Base-by-base conservation (phyloP, 1,140 invertebrate genomes). In the Solenopsis invicta region DNA sequence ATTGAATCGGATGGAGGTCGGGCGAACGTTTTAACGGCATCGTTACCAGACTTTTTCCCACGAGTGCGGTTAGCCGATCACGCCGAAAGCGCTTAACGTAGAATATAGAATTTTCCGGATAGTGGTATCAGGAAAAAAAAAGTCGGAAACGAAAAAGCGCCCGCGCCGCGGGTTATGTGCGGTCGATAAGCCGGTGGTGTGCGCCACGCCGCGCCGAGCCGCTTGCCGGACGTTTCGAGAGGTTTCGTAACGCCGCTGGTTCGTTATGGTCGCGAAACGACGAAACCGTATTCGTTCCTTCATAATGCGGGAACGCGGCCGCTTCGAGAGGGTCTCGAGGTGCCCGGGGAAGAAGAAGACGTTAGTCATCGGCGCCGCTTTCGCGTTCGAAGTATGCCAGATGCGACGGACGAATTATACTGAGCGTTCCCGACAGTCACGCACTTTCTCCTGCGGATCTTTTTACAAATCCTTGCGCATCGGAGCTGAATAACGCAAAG, bases 261-360 rank as follows among this genome's bases (percentile, higher is more conserved):
- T 88, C 72, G 41, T 84, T 80, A 71, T 45, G 50, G 29, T 54
- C 41, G 66, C 61, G 52, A 64, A 67, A 80, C 74, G 81, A 74
- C 72, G 74, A 8, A 74, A 59, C 67, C 78, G 80, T 85, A 78
- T 89, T 89, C 87, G 87, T 62, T 56, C 54, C 34, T 50, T 62
- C 75, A 88, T 88, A 89, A 89, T 86, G 48, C 88, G 56, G 64
- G 29, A 34, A 88, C 29, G 56, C 72, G 80, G 64, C 24, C 64
- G 48, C 48, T 80, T 50, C 12, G 29, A 71, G 34, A 21, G n/a
- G 21, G 12, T 74, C 64, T 41, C 75, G 45, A 37, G 24, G 21
- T 59, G 87, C 18, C 16, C 45, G 61, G 72, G 64, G n/a, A 71
- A 50, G 54, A 24, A 64, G 41, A 54, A 24, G 81, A n/a, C 24